Evolutionary conservation across 2,113 vertebrate species (phyloP), one percentile per base, ranked within the genome.

Genomic region (Anser cygnoides): DNA sequence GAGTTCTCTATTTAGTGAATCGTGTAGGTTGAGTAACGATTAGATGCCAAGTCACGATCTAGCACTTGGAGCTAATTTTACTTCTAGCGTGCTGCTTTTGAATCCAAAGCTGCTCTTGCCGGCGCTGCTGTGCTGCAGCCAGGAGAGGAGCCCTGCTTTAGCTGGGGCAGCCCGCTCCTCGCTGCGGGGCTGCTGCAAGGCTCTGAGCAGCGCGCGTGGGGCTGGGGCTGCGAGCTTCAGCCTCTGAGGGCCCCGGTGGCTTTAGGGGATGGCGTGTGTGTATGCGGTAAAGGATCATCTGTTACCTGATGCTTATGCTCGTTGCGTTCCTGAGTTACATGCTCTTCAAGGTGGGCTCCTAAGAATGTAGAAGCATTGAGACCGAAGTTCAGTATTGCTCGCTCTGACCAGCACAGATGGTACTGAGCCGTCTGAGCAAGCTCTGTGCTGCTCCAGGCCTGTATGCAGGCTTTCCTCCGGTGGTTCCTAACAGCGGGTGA

Each of bases 21-120:
- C 66, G 8, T 63, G 84, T 73, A 62, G 87, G 89, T 89, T 84
- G 54, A 65, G 43, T 82, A 87, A 63, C 65, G 77, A 85, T 89
- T 87, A 95, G 84, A 76, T 76, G 74, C 87, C 94, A 93, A 96
- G 93, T 96, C 95, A 96, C 81, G 58, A 96, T 95, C 46, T 67
- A 91, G 87, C 4, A 3, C 93, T 95, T 93, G 67, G 87, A 92
- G 93, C 91, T 97, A 93, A 96, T 93, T 97, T 96, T 95, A 84
- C 74, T 95, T 93, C 66, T 84, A 93, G 54, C 57, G 61, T 92
- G 66, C 87, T 92, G 93, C 70, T 89, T 95, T 84, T 92, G 87
- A 81, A 87, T 93, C 67, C 28, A 72, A 49, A 76, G 77, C 61
- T 87, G 52, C 78, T 87, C 70, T 61, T 78, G 39, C 43, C 78